These are phyloP conservation scores for Erynnis tages DNA, from an alignment of 2,888 invertebrate species.

Conservation along the genomic window DNA sequence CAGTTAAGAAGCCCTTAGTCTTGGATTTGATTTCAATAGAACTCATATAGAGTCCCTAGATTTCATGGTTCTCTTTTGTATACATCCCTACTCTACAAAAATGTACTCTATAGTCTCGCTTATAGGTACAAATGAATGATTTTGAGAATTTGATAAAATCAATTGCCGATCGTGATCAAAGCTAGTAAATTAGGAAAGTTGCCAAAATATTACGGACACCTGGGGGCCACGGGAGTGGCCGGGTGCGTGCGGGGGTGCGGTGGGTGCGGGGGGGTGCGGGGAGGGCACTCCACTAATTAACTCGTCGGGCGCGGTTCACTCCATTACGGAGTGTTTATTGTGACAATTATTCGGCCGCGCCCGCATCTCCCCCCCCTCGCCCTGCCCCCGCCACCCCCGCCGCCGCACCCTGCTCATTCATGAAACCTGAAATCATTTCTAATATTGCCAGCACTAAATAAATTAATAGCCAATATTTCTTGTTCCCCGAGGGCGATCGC, in stretches of 20 bases:
- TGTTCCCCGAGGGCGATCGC: slow-evolving; percentile 7
- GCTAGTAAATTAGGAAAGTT: slow-evolving; percentile 2
- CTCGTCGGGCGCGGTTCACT: slow-evolving; percentile 55
- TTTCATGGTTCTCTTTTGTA: too few relatives aligned
- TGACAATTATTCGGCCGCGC: slow-evolving; percentile 60
- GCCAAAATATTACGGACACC: slow-evolving; percentile 7
- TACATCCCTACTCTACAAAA: too few relatives aligned
- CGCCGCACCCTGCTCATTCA: slow-evolving; percentile 26
- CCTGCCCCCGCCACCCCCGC: slow-evolving; percentile 29
- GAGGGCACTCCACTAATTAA: slow-evolving; percentile 40
- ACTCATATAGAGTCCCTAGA: too few relatives aligned
- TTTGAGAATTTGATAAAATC: too few relatives aligned
- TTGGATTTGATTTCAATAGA: too few relatives aligned
- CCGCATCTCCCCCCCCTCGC: slow-evolving; percentile 36
- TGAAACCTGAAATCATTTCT: slow-evolving; percentile 29
- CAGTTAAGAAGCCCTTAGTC: too few relatives aligned
- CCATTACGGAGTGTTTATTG: slow-evolving; percentile 74
- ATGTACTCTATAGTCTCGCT: too few relatives aligned
- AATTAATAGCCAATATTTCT: slow-evolving; percentile 26
- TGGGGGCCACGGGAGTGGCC: slow-evolving; percentile 14
- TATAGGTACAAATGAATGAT: too few relatives aligned
- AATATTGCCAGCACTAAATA: slow-evolving; percentile 19
- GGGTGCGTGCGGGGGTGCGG: slow-evolving; percentile 13
- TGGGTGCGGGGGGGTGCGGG: slow-evolving; percentile 23
- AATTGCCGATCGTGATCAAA: neutral